A percentile compares a stretch with the other conserved stretches of the same genome.
phyloP scores from a whole-genome alignment of 2,888 invertebrate species.

The Habrosyne pyritoides region DNA sequence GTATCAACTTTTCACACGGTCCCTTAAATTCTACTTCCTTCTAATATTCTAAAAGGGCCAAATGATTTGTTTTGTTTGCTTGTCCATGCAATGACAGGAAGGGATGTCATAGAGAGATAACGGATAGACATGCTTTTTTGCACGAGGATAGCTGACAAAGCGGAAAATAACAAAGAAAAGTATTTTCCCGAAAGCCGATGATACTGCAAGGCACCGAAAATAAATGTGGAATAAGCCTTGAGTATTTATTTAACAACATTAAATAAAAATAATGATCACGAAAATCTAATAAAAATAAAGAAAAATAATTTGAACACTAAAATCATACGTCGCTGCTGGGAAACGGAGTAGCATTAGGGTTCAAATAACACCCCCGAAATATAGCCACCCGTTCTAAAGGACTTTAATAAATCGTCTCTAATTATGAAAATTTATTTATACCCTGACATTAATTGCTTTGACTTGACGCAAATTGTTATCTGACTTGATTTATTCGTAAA shows the following conservation, averaged over 20 bases:
- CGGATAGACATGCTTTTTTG: too few relatives aligned
- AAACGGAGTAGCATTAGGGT: neutral
- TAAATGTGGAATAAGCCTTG: too few relatives aligned
- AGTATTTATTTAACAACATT: neutral
- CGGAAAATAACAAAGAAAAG: too few relatives aligned
- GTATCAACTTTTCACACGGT: too few relatives aligned
- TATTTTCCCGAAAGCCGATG: too few relatives aligned
- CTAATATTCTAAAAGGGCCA: too few relatives aligned
- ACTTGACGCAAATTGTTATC: conserved; percentile 41
- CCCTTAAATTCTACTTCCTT: too few relatives aligned
- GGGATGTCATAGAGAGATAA: too few relatives aligned
- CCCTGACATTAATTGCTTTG: conserved; percentile 43
- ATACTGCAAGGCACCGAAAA: too few relatives aligned
- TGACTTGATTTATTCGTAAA: conserved; percentile 39
- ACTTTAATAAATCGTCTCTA: conserved; percentile 29
- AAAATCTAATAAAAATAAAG: neutral
- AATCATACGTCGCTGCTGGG: neutral
- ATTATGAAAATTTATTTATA: conserved; percentile 45
- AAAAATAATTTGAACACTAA: neutral
- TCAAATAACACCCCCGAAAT: neutral
- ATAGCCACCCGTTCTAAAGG: neutral
- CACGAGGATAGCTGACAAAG: too few relatives aligned
- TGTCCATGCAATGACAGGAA: too few relatives aligned
- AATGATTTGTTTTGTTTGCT: too few relatives aligned
- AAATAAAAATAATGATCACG: neutral